These are phyloP conservation scores for Imbricaverruca yamaguchii DNA, from an alignment of 2,888 invertebrate species.

Conservation along the genomic window DNA sequence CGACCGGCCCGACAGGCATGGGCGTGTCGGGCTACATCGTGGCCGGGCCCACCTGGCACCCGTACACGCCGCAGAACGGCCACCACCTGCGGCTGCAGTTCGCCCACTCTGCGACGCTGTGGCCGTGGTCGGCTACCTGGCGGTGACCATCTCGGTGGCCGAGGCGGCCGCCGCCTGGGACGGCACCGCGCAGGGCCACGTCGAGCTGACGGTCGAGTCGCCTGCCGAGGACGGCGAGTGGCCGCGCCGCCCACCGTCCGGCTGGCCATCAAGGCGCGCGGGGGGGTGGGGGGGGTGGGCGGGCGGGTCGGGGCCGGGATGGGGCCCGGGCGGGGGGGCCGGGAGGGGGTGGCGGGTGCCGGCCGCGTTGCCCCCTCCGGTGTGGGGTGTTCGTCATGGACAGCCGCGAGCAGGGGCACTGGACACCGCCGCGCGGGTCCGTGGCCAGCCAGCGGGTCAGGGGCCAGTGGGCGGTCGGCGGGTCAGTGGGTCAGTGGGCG, in stretches of 20 bases:
- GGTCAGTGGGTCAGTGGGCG: too few species aligned
- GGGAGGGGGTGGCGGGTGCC: too few species aligned
- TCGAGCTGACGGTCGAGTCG: slow-evolving; percentile 74
- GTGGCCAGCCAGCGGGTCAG: too few species aligned
- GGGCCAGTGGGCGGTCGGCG: too few species aligned
- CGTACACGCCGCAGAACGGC: slow-evolving; percentile 72
- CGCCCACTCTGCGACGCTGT: slow-evolving; percentile 51
- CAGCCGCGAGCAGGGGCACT: too few species aligned
- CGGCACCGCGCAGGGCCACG: slow-evolving; percentile 71
- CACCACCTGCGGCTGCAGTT: slow-evolving; percentile 57
- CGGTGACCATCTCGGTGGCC: slow-evolving; percentile 64
- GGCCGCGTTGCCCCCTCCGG: too few species aligned
- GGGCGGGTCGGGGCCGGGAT: too few species aligned
- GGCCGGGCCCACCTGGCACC: slow-evolving; percentile 72
- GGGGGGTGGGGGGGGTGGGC: too few species aligned
- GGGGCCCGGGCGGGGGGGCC: too few species aligned
- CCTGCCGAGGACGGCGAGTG: slow-evolving; percentile 53
- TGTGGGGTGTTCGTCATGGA: too few species aligned
- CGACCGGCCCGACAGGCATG: slow-evolving; percentile 47
- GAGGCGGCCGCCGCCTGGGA: slow-evolving; percentile 59
- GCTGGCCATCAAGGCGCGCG: slow-evolving; percentile 64
- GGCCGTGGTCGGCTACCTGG: slow-evolving; percentile 97
- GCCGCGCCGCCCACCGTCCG: slow-evolving; percentile 52
- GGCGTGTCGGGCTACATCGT: slow-evolving; percentile 77
- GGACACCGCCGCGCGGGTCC: too few species aligned